A percentile compares a stretch with the other conserved stretches of the same genome.
These are phyloP conservation scores for Pachypanchax playfairii DNA, from an alignment of 2,113 vertebrate genomes.

Conservation along the genomic window DNA sequence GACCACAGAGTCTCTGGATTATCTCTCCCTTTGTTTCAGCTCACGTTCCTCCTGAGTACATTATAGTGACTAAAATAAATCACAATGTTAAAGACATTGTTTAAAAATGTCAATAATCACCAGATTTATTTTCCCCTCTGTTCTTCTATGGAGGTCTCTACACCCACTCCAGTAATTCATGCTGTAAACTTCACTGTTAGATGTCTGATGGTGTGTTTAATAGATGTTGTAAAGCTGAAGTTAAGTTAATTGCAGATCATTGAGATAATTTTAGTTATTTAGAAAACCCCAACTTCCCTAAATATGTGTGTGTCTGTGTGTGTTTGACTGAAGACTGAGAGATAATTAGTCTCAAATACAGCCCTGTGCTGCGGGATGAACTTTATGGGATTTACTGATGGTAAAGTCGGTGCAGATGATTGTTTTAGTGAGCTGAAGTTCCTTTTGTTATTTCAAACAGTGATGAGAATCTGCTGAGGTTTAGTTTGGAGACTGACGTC, in stretches of 20 bases:
- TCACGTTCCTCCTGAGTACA: conserved; percentile 17
- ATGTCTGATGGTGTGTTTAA: conserved; percentile 76
- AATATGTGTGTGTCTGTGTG: conserved; percentile 67
- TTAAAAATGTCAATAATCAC: conserved; percentile 27
- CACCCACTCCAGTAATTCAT: conserved; percentile 69
- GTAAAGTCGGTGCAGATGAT: conserved; percentile 64
- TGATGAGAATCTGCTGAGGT: conserved; percentile 22
- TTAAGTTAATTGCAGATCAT: conserved; percentile 80
- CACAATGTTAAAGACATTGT: conserved; percentile 9
- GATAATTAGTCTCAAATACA: conserved; percentile 72
- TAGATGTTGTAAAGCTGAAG: conserved; percentile 69
- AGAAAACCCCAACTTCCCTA: conserved; percentile 74
- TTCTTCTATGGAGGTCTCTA: conserved; percentile 74
- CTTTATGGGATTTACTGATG: conserved; percentile 67
- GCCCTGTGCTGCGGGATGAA: conserved; percentile 47
- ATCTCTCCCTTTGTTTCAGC: conserved; percentile 30
- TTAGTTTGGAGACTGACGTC: conserved; percentile 58
- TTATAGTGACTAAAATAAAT: conserved; percentile 14
- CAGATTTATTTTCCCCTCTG: conserved; percentile 68
- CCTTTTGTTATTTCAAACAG: conserved; percentile 47
- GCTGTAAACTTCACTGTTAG: conserved; percentile 60
- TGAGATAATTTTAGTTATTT: conserved; percentile 80
- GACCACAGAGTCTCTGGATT: conserved; percentile 56
- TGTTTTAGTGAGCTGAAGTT: conserved; percentile 57
- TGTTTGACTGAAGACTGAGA: conserved; percentile 61